Conservation (phyloP, 1,140 invertebrate genomes). For the Hormaphis cornu region DNA sequence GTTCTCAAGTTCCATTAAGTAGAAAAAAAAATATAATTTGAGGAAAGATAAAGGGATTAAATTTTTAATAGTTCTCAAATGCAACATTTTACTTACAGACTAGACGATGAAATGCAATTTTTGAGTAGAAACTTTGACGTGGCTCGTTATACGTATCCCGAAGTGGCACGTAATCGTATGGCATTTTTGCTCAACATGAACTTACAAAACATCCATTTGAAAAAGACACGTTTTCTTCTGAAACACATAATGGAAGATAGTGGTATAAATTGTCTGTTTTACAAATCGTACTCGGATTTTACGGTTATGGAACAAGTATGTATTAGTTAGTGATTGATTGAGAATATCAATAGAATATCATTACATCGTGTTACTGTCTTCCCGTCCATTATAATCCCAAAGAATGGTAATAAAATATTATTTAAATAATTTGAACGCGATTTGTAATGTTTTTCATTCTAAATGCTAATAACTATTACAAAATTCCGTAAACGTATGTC, state of each 20-base stretch:
- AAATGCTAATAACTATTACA: too few species aligned
- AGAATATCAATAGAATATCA: too few species aligned
- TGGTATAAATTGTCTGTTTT: conserved; percentile 8
- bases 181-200: background rate
- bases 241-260: background rate
- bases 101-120: background rate
- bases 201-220: background rate
- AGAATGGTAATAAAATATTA: too few species aligned
- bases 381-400: too few species aligned
- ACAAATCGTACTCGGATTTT: background rate
- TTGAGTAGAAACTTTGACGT: background rate
- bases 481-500: too few species aligned
- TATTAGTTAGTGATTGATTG: too few species aligned
- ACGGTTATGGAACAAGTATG: background rate
- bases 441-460: too few species aligned
- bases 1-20: too few species aligned
- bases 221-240: background rate
- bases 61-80: background rate
- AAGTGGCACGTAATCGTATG: background rate
- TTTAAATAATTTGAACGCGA: too few species aligned
- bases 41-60: background rate
- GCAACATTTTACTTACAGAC: background rate
- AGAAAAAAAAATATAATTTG: background rate
- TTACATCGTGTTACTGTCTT: too few species aligned
- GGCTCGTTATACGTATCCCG: background rate